Evolutionary conservation across 2,797 vertebrate species (phyloP), one percentile per base, ranked within the genome.

Genomic region (Trachops cirrhosus): DNA sequence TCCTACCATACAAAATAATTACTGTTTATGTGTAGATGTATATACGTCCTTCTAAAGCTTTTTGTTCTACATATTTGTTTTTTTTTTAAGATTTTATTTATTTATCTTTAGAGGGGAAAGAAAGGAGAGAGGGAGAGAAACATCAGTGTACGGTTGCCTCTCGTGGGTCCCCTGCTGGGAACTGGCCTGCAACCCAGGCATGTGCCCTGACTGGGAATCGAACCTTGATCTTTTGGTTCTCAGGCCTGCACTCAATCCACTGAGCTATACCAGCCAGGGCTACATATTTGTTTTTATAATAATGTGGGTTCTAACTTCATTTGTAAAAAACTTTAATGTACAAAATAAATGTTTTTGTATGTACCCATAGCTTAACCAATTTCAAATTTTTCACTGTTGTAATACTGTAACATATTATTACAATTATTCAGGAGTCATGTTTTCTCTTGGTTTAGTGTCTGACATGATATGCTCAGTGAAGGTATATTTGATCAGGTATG

Each of bases 271-370:
- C n/a, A n/a, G n/a, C n/a, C n/a, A n/a, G n/a, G n/a, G n/a, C 34
- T 74, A 22, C 57, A 29, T 37, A 14, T 90, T 86, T 91, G 52
- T 39, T 91, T 95, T 37, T 87, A 34, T 94, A 96, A 89, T 37
- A 50, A 80, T 32, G 64, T 71, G 34, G 15, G 3, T 90, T 94
- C 52, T 86, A 71, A 64, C 18, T 86, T 86, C 21, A 75, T 71
- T 94, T 85, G 34, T 92, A 91, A 73, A 19, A 39, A 44, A 64
- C 71, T 95, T 70, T 74, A 88, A 78, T 84, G 70, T 44, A 48
- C 15, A 68, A 24, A 46, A 93, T 93, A 74, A 79, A 86, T 32
- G 62, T 78, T 86, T 91, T 95, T 37, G 22, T 68, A 68, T 77
- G 4, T 16, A 79, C 14, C 59, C 12, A 22, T 46, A 44, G 48